These are phyloP conservation scores for Cryptotis parvus DNA, from an alignment of 2,113 vertebrate species.

Conservation along the genomic window DNA sequence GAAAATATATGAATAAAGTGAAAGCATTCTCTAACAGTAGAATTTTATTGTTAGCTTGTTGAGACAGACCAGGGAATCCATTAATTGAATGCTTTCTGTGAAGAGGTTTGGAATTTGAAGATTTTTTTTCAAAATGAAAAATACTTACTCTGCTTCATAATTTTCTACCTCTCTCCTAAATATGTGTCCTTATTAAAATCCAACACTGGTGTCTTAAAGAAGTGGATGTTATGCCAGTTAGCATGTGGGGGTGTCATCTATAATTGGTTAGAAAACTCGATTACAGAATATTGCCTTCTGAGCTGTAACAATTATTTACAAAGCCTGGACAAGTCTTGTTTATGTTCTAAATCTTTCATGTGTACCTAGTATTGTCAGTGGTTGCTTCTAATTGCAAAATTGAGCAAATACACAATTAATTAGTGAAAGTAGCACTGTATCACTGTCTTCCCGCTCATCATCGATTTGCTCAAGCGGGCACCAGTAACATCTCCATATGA, in stretches of 20 bases:
- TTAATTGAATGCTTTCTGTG: neutral
- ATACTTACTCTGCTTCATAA: neutral
- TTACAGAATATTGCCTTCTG: neutral
- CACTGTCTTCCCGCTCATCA: no score
- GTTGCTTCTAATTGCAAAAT: neutral
- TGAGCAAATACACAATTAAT: conserved; percentile 26
- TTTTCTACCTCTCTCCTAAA: conserved; percentile 31
- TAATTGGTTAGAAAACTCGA: conserved; percentile 40
- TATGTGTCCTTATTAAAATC: conserved; percentile 32
- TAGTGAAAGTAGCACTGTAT: neutral
- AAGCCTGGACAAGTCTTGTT: neutral
- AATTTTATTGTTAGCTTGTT: conserved; percentile 28
- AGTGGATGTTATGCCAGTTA: neutral
- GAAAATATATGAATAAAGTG: conserved; percentile 13
- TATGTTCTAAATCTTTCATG: conserved; percentile 1
- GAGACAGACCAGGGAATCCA: neutral
- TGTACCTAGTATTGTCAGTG: neutral
- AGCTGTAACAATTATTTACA: conserved; percentile 55
- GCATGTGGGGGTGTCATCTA: conserved; percentile 1
- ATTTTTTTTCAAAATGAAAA: neutral
- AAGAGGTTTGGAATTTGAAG: conserved; percentile 38
- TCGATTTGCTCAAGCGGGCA: no score
- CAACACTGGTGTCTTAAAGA: neutral
- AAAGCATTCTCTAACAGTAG: conserved; percentile 9
- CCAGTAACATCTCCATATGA: no score